Percentiles rank a stretch among this genome's conserved stretches.
Conservation (phyloP, 2,113 vertebrate species). For the Columbina picui region DNA sequence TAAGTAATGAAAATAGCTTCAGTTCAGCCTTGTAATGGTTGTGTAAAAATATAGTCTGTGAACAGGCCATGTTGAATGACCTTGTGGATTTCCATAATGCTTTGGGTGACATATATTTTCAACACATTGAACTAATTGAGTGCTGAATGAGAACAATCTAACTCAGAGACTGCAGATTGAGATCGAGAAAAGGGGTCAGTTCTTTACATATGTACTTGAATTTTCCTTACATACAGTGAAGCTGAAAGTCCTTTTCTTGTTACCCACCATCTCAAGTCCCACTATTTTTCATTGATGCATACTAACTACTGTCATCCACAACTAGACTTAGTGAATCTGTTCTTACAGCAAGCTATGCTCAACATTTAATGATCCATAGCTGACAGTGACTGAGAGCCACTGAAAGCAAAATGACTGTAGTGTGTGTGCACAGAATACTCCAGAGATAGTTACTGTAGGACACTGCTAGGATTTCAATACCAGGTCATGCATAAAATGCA, state of each 20-base stretch:
- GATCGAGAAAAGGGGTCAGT: neutral
- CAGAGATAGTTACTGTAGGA: neutral
- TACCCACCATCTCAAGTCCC: neutral
- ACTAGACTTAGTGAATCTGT: neutral
- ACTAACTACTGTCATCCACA: neutral
- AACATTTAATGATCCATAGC: neutral
- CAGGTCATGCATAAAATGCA: neutral
- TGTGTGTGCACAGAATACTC: neutral
- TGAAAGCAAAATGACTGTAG: neutral
- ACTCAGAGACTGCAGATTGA: neutral
- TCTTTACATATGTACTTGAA: neutral
- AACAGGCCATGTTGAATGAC: neutral
- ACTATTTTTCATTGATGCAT: neutral
- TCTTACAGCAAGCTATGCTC: neutral
- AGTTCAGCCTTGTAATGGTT: neutral
- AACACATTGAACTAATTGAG: neutral
- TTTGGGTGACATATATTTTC: neutral
- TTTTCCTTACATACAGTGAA: neutral
- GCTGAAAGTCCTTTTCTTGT: neutral
- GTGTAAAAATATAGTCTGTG: neutral
- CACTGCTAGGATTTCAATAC: neutral
- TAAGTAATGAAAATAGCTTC: neutral
- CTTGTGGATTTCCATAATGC: neutral
- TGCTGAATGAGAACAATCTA: neutral
- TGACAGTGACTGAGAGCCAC: neutral